Base-by-base conservation (phyloP, 2,113 vertebrate species). In the Zonotrichia leucophrys region DNA sequence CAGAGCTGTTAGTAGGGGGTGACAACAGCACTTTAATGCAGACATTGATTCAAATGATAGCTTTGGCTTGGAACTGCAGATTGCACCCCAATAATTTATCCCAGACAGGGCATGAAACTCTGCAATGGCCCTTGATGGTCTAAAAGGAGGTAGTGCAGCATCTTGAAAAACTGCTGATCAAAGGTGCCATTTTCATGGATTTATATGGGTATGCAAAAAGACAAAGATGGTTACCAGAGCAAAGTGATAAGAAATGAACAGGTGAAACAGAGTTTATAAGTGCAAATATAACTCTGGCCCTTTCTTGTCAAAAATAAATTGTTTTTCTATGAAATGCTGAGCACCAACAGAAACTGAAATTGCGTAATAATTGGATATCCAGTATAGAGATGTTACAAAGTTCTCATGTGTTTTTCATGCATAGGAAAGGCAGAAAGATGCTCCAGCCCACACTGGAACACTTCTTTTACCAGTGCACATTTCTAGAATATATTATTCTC, bases 1-100 rank as follows among this genome's bases (percentile, higher is more conserved):
- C 88, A 72, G 58, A 92, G 59, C 59, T 92, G 56, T 89, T 91
- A 90, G 83, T 10, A 55, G 31, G 28, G 59, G 62, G 22, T 93
- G 80, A 60, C 85, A 94, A 50, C 2, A 77, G 18, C 81, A 91
- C 47, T 96, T 95, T 87, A 83, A 76, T 59, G 76, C 46, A 92
- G 74, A 67, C 78, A 79, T 87, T 87, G 92, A 86, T 93, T 95
- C 87, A 95, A 96, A 95, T 93, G 41, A 92, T 94, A 85, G 74
- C 80, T 92, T 87, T 91, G 92, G n/a, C 73, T 90, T 72, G 73
- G 56, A 84, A 75, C 73, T 64, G 67, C 53, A 83, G 30, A 78
- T 59, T 89, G 39, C 44, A 87, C 77, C 80, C 74, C 80, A 82
- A 69, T 82, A 87, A 94, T 93, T 93, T 92, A 58, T 87, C 83